Percentiles rank a stretch among this genome's conserved stretches.
phyloP scores from a whole-genome alignment of 2,113 vertebrate genomes.

The Spilogale gracilis region DNA sequence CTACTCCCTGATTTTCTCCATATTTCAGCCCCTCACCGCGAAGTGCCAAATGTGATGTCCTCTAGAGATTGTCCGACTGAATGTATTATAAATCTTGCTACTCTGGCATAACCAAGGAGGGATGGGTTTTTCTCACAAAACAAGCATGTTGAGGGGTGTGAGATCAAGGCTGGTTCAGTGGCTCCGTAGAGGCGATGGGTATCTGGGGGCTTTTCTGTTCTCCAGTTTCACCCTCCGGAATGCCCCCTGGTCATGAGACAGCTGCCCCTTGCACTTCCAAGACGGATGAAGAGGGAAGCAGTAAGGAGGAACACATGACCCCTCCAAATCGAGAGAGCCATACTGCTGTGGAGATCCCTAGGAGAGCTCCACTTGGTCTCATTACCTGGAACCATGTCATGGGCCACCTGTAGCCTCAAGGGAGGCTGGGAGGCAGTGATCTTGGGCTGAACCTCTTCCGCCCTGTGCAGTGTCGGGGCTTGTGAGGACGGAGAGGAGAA shows the following conservation, averaged over 20 bases:
- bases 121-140: not conserved
- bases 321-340: not conserved
- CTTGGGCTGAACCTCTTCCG: not conserved
- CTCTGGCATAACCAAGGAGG: not conserved
- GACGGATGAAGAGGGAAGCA: not conserved
- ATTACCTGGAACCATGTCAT: not conserved
- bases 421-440: not conserved
- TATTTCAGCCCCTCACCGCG: not conserved
- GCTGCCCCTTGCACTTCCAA: not conserved
- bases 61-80: not conserved
- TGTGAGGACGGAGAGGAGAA: not conserved
- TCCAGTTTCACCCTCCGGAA: not conserved
- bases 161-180: not conserved
- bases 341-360: not conserved
- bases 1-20: not conserved
- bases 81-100: not conserved
- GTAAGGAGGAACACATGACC: not conserved
- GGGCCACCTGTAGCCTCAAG: accelerated
- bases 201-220: not conserved
- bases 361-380: not conserved
- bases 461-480: accelerated
- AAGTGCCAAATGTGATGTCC: not conserved
- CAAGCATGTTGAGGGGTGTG: not conserved
- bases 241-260: not conserved
- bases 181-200: not conserved